Conservation (phyloP, 2,797 vertebrate genomes). For the Thalassophryne amazonica region DNA sequence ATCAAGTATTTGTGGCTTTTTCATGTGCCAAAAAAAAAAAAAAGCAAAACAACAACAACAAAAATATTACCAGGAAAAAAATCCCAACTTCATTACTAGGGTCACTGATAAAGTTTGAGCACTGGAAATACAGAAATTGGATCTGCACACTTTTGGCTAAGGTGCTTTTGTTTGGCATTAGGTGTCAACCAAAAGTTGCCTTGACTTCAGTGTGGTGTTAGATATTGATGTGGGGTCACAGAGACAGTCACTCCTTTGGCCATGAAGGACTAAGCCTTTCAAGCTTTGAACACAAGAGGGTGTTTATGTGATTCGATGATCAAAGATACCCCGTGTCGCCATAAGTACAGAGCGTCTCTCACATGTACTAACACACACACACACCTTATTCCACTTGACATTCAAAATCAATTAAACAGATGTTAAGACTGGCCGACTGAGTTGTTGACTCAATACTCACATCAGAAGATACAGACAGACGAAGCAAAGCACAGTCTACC, state of each 20-base stretch:
- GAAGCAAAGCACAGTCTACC: neutral
- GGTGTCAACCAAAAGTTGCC: slow-evolving; percentile 3
- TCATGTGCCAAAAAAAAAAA: too few species aligned
- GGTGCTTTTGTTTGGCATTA: neutral
- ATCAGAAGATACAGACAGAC: slow-evolving; percentile 47
- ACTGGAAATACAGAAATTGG: too few species aligned
- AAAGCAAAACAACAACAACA: too few species aligned
- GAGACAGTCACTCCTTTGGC: slow-evolving; percentile 76
- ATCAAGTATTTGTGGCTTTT: too few species aligned
- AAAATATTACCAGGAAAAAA: too few species aligned
- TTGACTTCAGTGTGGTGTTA: slow-evolving; percentile 12
- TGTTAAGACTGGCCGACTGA: slow-evolving; percentile 51
- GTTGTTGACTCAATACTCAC: slow-evolving; percentile 65
- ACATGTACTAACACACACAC: slow-evolving; percentile 21
- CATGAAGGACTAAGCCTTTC: slow-evolving; percentile 82
- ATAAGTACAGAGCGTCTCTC: slow-evolving; percentile 79
- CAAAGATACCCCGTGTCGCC: slow-evolving; percentile 79
- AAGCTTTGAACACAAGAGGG: slow-evolving; percentile 73
- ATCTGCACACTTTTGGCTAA: neutral
- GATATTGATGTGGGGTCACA: slow-evolving; percentile 2
- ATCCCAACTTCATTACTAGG: too few species aligned
- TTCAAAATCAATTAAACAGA: slow-evolving; percentile 74
- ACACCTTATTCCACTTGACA: slow-evolving; percentile 60
- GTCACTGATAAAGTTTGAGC: too few species aligned
- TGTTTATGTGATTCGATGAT: slow-evolving; percentile 74